These are phyloP conservation scores for Limonius californicus DNA, from an alignment of 1,140 invertebrate species.

Conservation along the genomic window DNA sequence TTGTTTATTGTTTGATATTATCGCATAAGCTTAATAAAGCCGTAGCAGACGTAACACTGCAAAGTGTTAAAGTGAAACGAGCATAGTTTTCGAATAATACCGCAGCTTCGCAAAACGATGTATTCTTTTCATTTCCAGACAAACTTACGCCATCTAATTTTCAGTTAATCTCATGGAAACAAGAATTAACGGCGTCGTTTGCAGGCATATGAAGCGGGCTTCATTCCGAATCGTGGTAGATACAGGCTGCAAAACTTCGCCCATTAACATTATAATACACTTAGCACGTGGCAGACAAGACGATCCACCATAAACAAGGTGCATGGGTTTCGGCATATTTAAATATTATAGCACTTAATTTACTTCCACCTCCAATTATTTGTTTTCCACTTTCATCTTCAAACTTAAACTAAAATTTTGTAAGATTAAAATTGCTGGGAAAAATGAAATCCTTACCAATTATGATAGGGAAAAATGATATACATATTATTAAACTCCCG, in stretches of 20 bases:
- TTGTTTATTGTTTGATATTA: conserved; percentile 13
- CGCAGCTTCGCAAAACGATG: conserved; percentile 37
- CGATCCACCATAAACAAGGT: conserved; percentile 28
- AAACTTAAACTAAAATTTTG: too few relatives aligned
- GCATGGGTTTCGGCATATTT: conserved; percentile 22
- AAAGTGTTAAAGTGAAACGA: conserved; percentile 19
- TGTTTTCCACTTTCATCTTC: too few relatives aligned
- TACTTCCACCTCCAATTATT: too few relatives aligned
- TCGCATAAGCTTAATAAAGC: conserved; percentile 11
- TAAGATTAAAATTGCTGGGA: too few relatives aligned
- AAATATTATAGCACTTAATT: conserved; percentile 11
- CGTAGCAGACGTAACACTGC: conserved; percentile 1
- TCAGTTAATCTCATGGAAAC: conserved; percentile 48
- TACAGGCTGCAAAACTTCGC: conserved; percentile 39
- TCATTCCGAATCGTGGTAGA: conserved; percentile 27
- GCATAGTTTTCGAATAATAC: conserved; percentile 44
- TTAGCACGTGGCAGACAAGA: conserved; percentile 40
- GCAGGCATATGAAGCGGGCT: conserved; percentile 43
- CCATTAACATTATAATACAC: conserved; percentile 46
- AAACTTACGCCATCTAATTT: conserved; percentile 48
- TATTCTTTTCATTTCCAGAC: conserved; percentile 45
- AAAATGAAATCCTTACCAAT: too few relatives aligned
- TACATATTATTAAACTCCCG: too few relatives aligned
- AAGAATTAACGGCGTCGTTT: conserved; percentile 48
- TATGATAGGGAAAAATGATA: too few relatives aligned